A percentile compares a stretch with the other conserved stretches of the same genome.
Evolutionary conservation across 2,113 vertebrate species (phyloP).

Genomic region (Barbus barbus): DNA sequence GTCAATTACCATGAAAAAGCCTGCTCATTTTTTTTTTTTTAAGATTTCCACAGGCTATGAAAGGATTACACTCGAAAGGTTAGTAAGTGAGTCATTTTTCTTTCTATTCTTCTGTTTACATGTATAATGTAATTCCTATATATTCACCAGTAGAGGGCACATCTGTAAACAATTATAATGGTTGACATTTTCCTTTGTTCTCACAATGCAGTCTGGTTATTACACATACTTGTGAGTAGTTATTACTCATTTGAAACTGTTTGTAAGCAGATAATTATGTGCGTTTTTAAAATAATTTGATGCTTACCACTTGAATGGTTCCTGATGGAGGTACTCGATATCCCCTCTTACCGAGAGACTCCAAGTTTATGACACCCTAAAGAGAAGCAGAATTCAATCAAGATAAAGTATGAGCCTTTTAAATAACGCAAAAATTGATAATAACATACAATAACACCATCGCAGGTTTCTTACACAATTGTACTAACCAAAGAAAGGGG

Average conservation of each 20-base stretch:
- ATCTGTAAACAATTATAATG: not conserved
- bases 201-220: not conserved
- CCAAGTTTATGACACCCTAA: conserved; percentile 97
- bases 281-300: not conserved
- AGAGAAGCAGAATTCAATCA: conserved; percentile 49
- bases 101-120: too few relatives aligned
- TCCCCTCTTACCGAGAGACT: conserved; percentile 97
- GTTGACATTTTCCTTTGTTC: not conserved
- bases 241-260: not conserved
- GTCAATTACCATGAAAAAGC: too few relatives aligned
- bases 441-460: too few relatives aligned
- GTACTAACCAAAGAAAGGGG: too few relatives aligned
- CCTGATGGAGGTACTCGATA: conserved; percentile 99
- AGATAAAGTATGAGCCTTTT: not conserved
- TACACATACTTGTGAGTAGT: not conserved
- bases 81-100: not conserved
- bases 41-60: not conserved
- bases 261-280: not conserved
- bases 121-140: too few relatives aligned
- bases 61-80: not conserved
- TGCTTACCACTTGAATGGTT: conserved; percentile 99
- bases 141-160: not conserved
- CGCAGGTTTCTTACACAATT: not conserved
- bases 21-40: too few relatives aligned
- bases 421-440: not conserved